Evolutionary conservation across 2,797 vertebrate species (phyloP).

Genomic region (Adelosebastes latens): DNA sequence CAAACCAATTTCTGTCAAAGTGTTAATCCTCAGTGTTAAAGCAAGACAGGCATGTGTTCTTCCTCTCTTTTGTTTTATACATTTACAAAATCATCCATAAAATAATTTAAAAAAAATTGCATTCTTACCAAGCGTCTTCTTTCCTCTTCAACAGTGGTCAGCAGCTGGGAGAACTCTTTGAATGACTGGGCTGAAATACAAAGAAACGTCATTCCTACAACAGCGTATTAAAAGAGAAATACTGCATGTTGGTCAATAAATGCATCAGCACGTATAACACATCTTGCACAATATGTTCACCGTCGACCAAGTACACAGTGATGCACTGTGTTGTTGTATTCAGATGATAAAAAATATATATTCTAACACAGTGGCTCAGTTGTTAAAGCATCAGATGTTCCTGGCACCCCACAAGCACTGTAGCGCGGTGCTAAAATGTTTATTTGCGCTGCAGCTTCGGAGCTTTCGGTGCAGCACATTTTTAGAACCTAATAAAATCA

Average conservation of each 20-base stretch:
- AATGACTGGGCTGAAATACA: constrained; percentile 91
- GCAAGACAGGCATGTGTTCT: neutral
- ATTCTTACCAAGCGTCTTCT: constrained; percentile 92
- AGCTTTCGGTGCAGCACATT: constrained; percentile 62
- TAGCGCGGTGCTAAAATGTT: constrained; percentile 65
- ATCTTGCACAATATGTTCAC: constrained; percentile 36
- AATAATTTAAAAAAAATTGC: neutral
- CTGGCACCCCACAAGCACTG: constrained; percentile 45
- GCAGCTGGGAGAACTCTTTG: constrained; percentile 94
- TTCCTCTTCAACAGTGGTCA: constrained; percentile 95
- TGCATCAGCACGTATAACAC: neutral
- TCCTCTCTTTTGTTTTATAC: neutral
- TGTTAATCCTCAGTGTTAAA: neutral
- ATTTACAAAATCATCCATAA: neutral
- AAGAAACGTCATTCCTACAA: neutral
- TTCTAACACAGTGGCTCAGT: constrained; percentile 27
- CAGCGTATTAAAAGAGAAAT: neutral
- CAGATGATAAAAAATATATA: constrained; percentile 22
- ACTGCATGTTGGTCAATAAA: constrained; percentile 24
- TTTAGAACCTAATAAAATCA: constrained; percentile 75
- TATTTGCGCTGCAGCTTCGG: constrained; percentile 59
- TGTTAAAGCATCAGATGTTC: constrained; percentile 71
- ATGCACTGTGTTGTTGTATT: constrained; percentile 28
- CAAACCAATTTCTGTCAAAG: neutral
- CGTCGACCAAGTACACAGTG: constrained; percentile 7